Evolutionary conservation across 1,140 invertebrate genomes (phyloP), one percentile per base, ranked within the genome.

Genomic region (Listronotus bonariensis): DNA sequence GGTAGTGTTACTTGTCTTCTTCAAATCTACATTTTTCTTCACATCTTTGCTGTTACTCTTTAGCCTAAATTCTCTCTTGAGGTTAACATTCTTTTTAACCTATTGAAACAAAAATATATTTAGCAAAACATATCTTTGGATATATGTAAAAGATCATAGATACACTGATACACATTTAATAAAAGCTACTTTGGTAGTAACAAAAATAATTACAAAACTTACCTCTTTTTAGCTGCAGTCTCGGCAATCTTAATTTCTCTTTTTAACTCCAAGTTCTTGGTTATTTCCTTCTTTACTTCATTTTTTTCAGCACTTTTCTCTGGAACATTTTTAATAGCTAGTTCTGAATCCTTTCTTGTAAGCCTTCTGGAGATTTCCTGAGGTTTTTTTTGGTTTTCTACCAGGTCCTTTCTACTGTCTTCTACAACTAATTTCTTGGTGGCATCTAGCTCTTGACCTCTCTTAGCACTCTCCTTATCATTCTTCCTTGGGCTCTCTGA

Each of bases 1-100:
- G 6, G 46, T 17, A 10, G 55, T 58, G 12, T 66, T 82, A 11
- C 31, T 57, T 10, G 54, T 65, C 26, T 65, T 65, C 17, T 56
- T 59, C 6, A 65, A 9, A 67, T 45, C 66, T 7, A 58, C 31
- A 26, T 52, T 63, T 53, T 64, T 63, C 36, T 63, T 68, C 1
- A 63, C 48, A 5, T 58, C 64, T 15, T 52, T 63, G 31, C 31
- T 54, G n/a, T 58, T 38, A 20, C 38, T 69, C 40, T 65, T 63
- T 10, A 63, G 54, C 7, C 12, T 66, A 38, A 69, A 34, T 26
- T 66, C 58, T 14, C 49, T 65, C 12, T 66, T 69, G 6, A 69
- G 15, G 34, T 56, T 60, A 0, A 66, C 8, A 15, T 57, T 65
- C 52, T 61, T 68, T 18, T 55, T 68, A 14, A 51, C 26, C 38